These are phyloP conservation scores for Otus sunia DNA, from an alignment of 2,113 vertebrate species.

Conservation along the genomic window DNA sequence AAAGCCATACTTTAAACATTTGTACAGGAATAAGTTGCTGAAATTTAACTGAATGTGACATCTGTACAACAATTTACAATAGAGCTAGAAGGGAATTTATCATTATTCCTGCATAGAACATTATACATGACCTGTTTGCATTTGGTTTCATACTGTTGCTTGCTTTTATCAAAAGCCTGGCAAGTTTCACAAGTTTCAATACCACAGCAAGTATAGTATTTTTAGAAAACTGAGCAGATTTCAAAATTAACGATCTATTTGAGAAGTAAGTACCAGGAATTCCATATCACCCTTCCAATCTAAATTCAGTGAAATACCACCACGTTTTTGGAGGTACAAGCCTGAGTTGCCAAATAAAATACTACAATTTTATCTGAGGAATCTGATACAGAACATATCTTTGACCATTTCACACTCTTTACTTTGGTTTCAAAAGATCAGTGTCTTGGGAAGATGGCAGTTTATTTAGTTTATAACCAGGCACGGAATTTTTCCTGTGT, in stretches of 20 bases:
- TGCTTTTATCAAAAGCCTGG: constrained; percentile 81
- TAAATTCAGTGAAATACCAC: constrained; percentile 46
- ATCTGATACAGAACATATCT: constrained; percentile 56
- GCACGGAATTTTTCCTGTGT: constrained; percentile 70
- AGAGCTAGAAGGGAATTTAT: constrained; percentile 89
- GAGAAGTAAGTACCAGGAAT: constrained; percentile 56
- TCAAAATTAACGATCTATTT: constrained; percentile 61
- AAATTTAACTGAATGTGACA: constrained; percentile 87
- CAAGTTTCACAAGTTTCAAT: constrained; percentile 64
- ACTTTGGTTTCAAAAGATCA: constrained; percentile 77
- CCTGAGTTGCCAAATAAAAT: constrained; percentile 67
- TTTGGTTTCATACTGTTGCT: constrained; percentile 90
- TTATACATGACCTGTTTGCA: constrained; percentile 86
- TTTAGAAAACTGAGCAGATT: constrained; percentile 65
- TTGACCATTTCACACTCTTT: constrained; percentile 39
- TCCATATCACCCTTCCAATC: constrained; percentile 54
- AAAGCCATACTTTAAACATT: constrained; percentile 87
- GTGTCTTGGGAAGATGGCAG: constrained; percentile 50
- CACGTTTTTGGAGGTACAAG: constrained; percentile 65
- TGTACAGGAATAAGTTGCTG: constrained; percentile 90
- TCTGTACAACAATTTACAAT: constrained; percentile 97
- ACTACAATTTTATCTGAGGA: constrained; percentile 55
- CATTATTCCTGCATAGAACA: constrained; percentile 97
- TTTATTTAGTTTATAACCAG: constrained; percentile 64
- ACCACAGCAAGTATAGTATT: constrained; percentile 58